These are phyloP conservation scores for Catharus bicknelli DNA, from an alignment of 2,113 vertebrate genomes.

Conservation along the genomic window DNA sequence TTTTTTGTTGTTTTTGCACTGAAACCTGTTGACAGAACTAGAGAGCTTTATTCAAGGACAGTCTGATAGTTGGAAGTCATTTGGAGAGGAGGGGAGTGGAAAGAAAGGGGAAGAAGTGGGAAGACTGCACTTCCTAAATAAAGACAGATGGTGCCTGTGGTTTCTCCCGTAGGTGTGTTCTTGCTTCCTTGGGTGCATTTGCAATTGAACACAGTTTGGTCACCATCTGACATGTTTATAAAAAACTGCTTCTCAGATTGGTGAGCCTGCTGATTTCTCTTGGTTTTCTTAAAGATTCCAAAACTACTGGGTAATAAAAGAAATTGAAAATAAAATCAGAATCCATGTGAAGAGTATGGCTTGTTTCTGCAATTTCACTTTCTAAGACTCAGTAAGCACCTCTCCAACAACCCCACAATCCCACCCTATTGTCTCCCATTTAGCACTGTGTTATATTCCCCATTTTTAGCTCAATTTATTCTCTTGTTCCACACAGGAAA, in stretches of 20 bases:
- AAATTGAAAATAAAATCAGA: not conserved
- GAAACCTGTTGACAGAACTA: not conserved
- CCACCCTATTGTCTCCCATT: not conserved
- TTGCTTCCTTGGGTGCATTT: not conserved
- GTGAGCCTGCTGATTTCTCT: not conserved
- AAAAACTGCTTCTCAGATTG: not conserved
- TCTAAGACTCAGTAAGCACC: not conserved
- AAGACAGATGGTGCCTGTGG: slow-evolving; percentile 10
- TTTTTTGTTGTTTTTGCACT: not conserved
- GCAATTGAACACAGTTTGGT: not conserved
- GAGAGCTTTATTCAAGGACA: not conserved
- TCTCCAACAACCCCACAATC: not conserved
- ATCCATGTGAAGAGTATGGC: not conserved
- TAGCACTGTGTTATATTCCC: not conserved
- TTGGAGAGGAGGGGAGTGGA: not conserved
- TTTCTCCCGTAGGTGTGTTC: slow-evolving; percentile 17
- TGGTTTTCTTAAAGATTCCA: not conserved
- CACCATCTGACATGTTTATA: not conserved
- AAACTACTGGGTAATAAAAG: not conserved
- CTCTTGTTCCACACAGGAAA: not conserved
- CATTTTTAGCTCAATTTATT: not conserved
- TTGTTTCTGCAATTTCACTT: not conserved
- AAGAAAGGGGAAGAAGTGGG: not conserved
- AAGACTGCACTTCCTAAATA: slow-evolving; percentile 24
- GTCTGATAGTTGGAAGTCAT: not conserved